These are phyloP conservation scores for Eretmodus cyanostictus DNA, from an alignment of 2,113 vertebrate species.

Conservation along the genomic window DNA sequence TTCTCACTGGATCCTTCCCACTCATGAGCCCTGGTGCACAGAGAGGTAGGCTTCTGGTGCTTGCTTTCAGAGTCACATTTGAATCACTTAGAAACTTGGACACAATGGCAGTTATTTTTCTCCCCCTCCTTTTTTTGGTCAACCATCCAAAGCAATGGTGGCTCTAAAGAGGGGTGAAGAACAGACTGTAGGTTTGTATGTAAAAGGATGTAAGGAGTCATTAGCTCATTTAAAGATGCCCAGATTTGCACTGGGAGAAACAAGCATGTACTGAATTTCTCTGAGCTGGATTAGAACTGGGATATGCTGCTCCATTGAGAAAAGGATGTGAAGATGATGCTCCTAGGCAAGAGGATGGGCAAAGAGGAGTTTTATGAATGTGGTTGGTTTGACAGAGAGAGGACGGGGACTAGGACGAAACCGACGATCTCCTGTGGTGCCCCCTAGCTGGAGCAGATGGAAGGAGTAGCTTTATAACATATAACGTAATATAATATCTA, in stretches of 20 bases:
- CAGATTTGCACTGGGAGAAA: not conserved
- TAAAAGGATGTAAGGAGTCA: not conserved
- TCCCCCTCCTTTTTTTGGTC: not conserved
- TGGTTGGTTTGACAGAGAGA: not conserved
- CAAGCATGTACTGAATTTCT: not conserved
- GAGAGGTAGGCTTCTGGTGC: slow-evolving; percentile 76
- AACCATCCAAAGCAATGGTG: not conserved
- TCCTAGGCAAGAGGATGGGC: not conserved
- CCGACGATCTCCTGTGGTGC: not conserved
- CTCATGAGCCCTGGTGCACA: slow-evolving; percentile 83
- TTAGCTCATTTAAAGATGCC: not conserved
- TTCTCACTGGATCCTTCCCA: slow-evolving; percentile 90
- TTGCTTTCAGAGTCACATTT: not conserved
- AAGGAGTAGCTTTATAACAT: not conserved
- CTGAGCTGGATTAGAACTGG: not conserved
- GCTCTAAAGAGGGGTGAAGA: not conserved
- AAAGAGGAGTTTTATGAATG: not conserved
- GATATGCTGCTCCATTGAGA: not conserved
- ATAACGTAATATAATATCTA: not conserved
- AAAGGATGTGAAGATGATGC: not conserved
- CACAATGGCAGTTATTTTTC: not conserved
- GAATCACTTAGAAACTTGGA: not conserved
- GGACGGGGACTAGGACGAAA: not conserved
- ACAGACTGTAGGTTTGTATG: not conserved
- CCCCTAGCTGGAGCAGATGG: not conserved